phyloP scores from a whole-genome alignment of 2,888 invertebrate species.

The Drosophila greeni region DNA sequence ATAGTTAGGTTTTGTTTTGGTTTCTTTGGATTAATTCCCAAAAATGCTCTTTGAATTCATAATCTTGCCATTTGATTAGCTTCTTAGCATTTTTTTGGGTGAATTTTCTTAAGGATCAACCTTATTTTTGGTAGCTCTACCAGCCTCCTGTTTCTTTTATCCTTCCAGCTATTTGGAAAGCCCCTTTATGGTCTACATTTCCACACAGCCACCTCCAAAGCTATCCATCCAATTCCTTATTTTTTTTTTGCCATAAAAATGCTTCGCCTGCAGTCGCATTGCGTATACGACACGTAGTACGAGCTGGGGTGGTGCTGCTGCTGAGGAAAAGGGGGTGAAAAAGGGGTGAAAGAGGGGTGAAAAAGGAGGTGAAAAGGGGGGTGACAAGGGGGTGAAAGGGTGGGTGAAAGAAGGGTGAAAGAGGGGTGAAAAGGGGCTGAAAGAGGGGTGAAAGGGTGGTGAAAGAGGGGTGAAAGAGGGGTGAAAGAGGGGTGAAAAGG shows the following conservation, averaged over 20 bases:
- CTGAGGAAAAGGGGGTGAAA: no score
- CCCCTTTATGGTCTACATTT: constrained; percentile 36
- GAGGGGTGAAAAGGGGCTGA: fast-evolving
- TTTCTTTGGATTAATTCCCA: constrained; percentile 4
- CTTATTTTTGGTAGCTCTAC: constrained; percentile 9
- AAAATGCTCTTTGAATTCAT: not conserved
- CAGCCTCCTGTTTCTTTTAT: not conserved
- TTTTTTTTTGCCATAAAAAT: constrained; percentile 29
- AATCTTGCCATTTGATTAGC: not conserved
- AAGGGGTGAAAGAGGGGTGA: fast-evolving
- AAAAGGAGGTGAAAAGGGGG: no score
- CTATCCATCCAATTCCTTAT: not conserved
- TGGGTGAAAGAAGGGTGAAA: constrained; percentile 26
- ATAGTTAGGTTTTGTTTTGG: not conserved
- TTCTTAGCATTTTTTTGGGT: not conserved
- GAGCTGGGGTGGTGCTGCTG: no score
- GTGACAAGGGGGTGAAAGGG: no score
- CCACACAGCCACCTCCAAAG: not conserved
- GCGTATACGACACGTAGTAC: constrained; percentile 40
- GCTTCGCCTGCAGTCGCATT: constrained; percentile 43
- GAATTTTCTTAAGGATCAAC: constrained; percentile 10
- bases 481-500: no score
- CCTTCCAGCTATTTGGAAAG: constrained; percentile 13
- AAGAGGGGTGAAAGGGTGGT: no score
- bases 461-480: no score